These are phyloP conservation scores for Podarcis lilfordi DNA, from an alignment of 2,797 vertebrate genomes.

Conservation along the genomic window DNA sequence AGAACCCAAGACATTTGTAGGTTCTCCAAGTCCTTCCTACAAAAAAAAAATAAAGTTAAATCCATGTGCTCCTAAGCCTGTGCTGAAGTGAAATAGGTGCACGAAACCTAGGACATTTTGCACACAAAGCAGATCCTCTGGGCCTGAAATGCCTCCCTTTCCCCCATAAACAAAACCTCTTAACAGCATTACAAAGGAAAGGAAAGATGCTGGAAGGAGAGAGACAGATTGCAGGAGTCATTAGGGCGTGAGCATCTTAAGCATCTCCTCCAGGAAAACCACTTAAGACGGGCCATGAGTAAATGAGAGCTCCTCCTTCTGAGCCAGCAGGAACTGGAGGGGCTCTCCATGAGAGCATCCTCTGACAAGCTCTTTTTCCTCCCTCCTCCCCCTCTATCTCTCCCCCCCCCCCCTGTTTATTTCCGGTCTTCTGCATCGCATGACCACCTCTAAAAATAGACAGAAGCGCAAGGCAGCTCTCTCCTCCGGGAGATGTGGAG, in stretches of 20 bases:
- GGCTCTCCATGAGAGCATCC: fast-evolving
- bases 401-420: slow-evolving; percentile 27
- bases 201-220: slow-evolving; percentile 34
- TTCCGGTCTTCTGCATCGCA: slow-evolving; percentile 2
- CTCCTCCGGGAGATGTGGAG: too few relatives aligned
- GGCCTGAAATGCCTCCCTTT: too few relatives aligned
- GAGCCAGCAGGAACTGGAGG: background rate
- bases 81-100: too few relatives aligned
- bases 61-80: too few relatives aligned
- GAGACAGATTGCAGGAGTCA: slow-evolving; percentile 65
- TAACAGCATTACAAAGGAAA: too few relatives aligned
- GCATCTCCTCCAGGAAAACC: slow-evolving; percentile 56
- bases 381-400: slow-evolving; percentile 55
- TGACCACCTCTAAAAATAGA: background rate
- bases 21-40: too few relatives aligned
- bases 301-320: fast-evolving
- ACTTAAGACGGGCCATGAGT: slow-evolving; percentile 44
- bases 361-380: background rate
- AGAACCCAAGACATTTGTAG: too few relatives aligned
- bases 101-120: too few relatives aligned
- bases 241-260: slow-evolving; percentile 40
- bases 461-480: background rate
- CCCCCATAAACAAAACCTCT: background rate
- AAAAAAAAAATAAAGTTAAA: too few relatives aligned
- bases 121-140: too few relatives aligned